A percentile compares a stretch with the other conserved stretches of the same genome.
Evolutionary conservation across 2,888 invertebrate species (phyloP).

Genomic region (Chironomus riparius): DNA sequence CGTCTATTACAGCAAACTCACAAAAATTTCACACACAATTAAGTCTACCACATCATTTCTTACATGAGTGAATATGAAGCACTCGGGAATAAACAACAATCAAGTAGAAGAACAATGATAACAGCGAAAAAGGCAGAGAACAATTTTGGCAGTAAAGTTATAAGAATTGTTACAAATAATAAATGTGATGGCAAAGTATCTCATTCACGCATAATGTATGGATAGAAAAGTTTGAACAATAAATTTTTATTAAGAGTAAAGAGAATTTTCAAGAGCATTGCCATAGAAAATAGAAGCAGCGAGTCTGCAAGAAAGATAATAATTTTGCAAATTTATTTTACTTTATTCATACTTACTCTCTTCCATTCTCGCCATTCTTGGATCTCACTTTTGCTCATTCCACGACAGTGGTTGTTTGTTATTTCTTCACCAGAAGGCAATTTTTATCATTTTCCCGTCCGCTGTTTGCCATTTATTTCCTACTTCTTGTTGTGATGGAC

Average conservation of each 20-base stretch:
- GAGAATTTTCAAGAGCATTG: conserved; percentile 11
- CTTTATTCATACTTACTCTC: neutral
- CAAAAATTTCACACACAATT: too few species aligned
- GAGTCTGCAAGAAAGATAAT: conserved; percentile 6
- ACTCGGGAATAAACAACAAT: too few species aligned
- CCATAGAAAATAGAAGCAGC: neutral
- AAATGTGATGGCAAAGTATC: neutral
- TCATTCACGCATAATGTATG: neutral
- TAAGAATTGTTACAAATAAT: neutral
- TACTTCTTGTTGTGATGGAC: neutral
- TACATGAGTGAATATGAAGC: too few species aligned
- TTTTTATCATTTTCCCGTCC: neutral
- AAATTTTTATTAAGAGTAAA: conserved; percentile 20
- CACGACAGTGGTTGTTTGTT: neutral
- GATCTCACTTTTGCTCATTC: too few species aligned
- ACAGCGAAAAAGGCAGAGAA: neutral
- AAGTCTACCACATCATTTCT: too few species aligned
- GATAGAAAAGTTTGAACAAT: conserved; percentile 13
- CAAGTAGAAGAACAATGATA: neutral
- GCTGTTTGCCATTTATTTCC: neutral
- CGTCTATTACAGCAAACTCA: too few species aligned
- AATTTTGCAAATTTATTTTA: conserved; percentile 17
- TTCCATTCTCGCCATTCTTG: too few species aligned
- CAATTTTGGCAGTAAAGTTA: neutral
- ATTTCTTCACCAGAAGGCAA: neutral